Base-by-base conservation (phyloP, 2,797 vertebrate genomes). In the Tauraco hartlaubi region DNA sequence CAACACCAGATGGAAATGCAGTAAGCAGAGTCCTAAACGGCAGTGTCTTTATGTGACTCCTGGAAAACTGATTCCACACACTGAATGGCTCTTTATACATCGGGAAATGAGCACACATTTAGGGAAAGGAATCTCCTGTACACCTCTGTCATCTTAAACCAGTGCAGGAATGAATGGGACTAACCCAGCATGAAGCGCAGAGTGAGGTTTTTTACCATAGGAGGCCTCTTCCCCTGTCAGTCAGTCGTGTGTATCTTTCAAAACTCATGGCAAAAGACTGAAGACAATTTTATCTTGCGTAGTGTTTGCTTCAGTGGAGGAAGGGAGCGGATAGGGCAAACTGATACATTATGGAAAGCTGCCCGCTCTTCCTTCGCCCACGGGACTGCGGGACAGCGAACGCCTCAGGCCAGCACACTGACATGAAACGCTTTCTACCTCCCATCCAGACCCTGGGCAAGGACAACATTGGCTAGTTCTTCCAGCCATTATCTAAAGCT, bases 1-100 rank as follows among this genome's bases (percentile, higher is more conserved):
- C 74, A 82, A 90, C 85, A 94, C 85, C 87, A 85, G 76, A 86
- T 52, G 72, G 66, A 90, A 91, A 49, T 41, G 73, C 68, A 80
- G 48, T 55, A 84, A 93, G 59, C 62, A 43, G 72, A 86, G 88
- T 92, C 76, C 79, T 78, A 43, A 48, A 90, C 9, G 85, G 73
- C 91, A 81, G 68, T 29, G 43, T 74, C 87, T 94, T 72, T 72
- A 94, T 72, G 54, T 64, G 86, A 80, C 84, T 92, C 58, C 73
- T 48, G n/a, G 64, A 92, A 88, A 90, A 88, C 76, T 3, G 79
- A 75, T 94, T 73, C 62, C 66, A 15, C n/a, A 41, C 48, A 39
- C 43, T 69, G 85, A 95, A 83, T 79, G 78, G 56, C 73, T 85
- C 76, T 91, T 95, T 85, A 94, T 52, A 52, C 54, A 68, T 49